These are phyloP conservation scores for Linyphia triangularis DNA, from an alignment of 2,888 invertebrate genomes.

Conservation along the genomic window DNA sequence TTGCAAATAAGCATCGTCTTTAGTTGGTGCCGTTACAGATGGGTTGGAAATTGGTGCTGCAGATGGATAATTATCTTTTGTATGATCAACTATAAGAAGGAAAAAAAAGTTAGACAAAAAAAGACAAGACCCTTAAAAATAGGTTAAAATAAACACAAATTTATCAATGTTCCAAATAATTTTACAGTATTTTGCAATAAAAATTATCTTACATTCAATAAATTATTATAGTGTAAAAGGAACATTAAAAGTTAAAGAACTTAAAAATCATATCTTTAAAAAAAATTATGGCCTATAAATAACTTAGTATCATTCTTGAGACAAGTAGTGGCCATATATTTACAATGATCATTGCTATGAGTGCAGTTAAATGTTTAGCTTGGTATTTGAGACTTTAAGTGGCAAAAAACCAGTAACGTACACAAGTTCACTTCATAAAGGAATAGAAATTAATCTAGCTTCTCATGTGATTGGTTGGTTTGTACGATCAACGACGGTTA, in stretches of 20 bases:
- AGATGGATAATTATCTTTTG: slow-evolving; percentile 64
- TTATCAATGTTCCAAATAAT: background rate
- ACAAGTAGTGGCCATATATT: too few relatives aligned
- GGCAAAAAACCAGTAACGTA: too few relatives aligned
- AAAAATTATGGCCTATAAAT: too few relatives aligned
- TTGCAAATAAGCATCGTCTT: slow-evolving; percentile 98
- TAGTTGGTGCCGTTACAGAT: slow-evolving; percentile 83
- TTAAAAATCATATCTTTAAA: background rate
- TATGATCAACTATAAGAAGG: slow-evolving; percentile 54
- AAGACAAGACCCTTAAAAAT: too few relatives aligned
- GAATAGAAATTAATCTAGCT: too few relatives aligned
- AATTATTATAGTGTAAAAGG: background rate
- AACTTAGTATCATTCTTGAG: too few relatives aligned
- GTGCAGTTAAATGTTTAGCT: too few relatives aligned
- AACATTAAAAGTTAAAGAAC: background rate
- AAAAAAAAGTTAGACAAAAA: background rate
- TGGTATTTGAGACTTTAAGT: too few relatives aligned
- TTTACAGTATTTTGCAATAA: background rate
- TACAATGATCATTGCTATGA: too few relatives aligned
- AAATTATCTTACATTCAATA: background rate
- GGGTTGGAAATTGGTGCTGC: slow-evolving; percentile 77
- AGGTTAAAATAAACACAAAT: background rate
- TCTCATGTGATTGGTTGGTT: too few relatives aligned
- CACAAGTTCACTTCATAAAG: too few relatives aligned
- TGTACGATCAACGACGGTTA: too few relatives aligned